Conservation (phyloP, 2,888 invertebrate genomes). For the Leptura quadrifasciata region DNA sequence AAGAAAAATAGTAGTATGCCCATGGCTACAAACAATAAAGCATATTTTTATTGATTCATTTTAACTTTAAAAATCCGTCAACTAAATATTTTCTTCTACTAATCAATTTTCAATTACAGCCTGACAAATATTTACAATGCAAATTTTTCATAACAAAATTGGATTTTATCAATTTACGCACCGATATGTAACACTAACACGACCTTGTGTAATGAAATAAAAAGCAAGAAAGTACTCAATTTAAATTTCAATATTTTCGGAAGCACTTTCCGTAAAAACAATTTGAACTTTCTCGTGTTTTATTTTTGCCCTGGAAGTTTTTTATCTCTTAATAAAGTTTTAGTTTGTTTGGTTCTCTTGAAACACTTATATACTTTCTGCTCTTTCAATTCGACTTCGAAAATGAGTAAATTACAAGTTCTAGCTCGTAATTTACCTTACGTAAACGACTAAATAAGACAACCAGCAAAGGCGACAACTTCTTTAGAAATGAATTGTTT, state of each 20-base stretch:
- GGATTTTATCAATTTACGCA: background rate
- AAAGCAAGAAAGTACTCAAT: background rate
- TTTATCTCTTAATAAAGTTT: constrained; percentile 4
- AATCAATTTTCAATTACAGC: background rate
- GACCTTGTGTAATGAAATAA: background rate
- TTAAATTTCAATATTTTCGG: background rate
- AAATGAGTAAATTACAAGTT: constrained; percentile 4
- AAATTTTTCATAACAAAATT: background rate
- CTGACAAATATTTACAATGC: background rate
- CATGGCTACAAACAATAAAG: no score
- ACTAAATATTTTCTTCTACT: no score
- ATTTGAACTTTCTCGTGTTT: background rate
- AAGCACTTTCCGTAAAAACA: background rate
- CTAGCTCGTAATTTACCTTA: background rate
- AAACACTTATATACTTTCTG: background rate
- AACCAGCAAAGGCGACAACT: background rate
- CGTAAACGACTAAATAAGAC: background rate
- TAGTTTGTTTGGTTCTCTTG: background rate
- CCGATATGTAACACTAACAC: background rate
- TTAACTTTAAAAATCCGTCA: no score
- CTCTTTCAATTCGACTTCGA: constrained; percentile 4
- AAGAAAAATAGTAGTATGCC: no score
- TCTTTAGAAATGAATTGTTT: no score
- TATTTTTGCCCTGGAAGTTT: background rate
- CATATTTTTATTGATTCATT: no score